These are phyloP conservation scores for Smithornis capensis DNA, from an alignment of 2,113 vertebrate species.

Conservation along the genomic window DNA sequence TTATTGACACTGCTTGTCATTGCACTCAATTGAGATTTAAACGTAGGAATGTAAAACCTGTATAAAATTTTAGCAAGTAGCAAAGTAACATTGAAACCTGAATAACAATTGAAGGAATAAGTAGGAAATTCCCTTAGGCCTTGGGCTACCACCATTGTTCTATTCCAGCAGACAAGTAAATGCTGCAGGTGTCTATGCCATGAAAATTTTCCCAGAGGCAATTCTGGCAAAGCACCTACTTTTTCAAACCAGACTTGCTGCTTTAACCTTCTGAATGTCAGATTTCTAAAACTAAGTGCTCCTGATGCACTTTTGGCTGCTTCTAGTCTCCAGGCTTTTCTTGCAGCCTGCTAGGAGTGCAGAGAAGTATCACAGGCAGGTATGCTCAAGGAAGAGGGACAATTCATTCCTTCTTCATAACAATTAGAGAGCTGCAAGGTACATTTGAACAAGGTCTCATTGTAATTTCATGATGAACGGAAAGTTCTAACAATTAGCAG, in stretches of 20 bases:
- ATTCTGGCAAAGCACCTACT: constrained; percentile 25
- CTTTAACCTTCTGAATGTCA: constrained; percentile 43
- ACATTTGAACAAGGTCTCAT: constrained; percentile 28
- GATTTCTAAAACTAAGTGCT: constrained; percentile 7
- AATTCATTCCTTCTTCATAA: constrained; percentile 40
- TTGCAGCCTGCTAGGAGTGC: not conserved
- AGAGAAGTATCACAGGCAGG: constrained; percentile 18
- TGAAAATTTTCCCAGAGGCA: constrained; percentile 41
- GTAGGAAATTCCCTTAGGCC: constrained; percentile 33
- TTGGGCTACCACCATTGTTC: constrained; percentile 28
- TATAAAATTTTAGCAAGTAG: constrained; percentile 35
- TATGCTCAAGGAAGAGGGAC: not conserved
- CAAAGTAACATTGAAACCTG: not conserved
- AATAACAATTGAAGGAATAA: not conserved
- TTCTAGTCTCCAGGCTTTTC: constrained; percentile 6
- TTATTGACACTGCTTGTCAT: constrained; percentile 48
- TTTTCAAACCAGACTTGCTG: not conserved
- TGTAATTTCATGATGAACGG: constrained; percentile 43
- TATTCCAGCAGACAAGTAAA: not conserved
- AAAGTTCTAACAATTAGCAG: constrained; percentile 54
- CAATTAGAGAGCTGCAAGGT: constrained; percentile 18
- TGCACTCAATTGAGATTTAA: constrained; percentile 1
- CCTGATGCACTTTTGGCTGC: not conserved
- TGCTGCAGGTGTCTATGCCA: constrained; percentile 1
- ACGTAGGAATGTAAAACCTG: not conserved